Base-by-base conservation (phyloP, 2,888 invertebrate genomes). In the Netelia inedita region DNA sequence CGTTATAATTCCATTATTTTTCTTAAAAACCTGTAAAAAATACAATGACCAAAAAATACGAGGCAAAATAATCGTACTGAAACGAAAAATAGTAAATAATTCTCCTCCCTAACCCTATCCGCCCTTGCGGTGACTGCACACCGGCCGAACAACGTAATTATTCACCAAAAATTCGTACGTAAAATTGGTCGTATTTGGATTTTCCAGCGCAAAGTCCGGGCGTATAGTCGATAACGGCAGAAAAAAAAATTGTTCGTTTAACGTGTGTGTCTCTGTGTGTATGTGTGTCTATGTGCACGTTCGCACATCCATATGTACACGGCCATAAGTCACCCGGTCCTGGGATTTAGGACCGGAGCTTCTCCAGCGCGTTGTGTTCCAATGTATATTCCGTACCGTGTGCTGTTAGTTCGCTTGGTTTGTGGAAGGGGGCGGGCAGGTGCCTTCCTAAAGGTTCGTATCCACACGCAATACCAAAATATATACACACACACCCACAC, bases 261-360 rank as follows among this genome's bases (percentile, higher is more conserved):
- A 35, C 35, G 5, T 5, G 6, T 35, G 35, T 35, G 35, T n/a
- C n/a, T n/a, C n/a, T n/a, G n/a, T n/a, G 5, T 5, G 6, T 35
- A 6, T 35, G 35, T 35, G 28, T 3, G 5, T 28, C 28, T 5
- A 6, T 35, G 35, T 35, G 35, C 35, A 6, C 35, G 5, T 28
- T 28, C 35, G 5, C 35, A 35, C 35, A 35, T 35, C 35, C 6
- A 35, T 35, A 35, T 5, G 3, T 55, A 59, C 61, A 63, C 65
- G 81, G 53, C 59, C 76, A 80, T 87, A 85, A 71, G 80, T 86
- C 80, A 87, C 71, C 65, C n/a, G 65, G 69, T 35, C n/a, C 50
- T 68, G 41, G 82, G 85, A 83, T 87, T 88, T 85, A 83, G 83
- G 79, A 74, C 50, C 59, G 46, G 74, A 72, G 55, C 83, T 73